These are phyloP conservation scores for Danio choprae DNA, from an alignment of 2,797 vertebrate genomes.

Conservation along the genomic window DNA sequence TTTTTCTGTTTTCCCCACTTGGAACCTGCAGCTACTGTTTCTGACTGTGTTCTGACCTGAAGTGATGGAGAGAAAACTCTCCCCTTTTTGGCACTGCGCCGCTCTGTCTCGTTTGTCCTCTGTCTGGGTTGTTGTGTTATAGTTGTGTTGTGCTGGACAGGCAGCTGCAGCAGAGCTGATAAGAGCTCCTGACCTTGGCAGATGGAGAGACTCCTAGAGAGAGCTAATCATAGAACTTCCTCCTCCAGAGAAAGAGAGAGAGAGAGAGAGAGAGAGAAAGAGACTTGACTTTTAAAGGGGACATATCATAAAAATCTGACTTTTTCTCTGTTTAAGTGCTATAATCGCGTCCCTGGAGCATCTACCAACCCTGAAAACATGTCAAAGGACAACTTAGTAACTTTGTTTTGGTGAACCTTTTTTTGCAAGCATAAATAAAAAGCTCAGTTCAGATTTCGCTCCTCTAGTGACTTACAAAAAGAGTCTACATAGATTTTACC, in stretches of 20 bases:
- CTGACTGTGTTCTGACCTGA: not conserved
- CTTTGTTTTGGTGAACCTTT: no score
- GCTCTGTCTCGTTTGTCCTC: conserved; percentile 27
- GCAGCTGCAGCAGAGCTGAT: conserved; percentile 66
- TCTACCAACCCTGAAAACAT: no score
- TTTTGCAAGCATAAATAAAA: no score
- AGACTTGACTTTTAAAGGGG: not conserved
- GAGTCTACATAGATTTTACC: no score
- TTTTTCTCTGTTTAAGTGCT: no score
- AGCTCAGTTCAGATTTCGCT: no score
- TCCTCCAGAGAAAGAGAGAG: conserved; percentile 39
- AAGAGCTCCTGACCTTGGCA: conserved; percentile 68
- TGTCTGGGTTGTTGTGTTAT: conserved; percentile 22
- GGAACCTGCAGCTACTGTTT: not conserved
- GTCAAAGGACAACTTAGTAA: no score
- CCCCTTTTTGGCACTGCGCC: conserved; percentile 17
- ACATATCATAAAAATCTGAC: no score
- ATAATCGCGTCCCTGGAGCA: no score
- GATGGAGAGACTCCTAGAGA: conserved; percentile 67
- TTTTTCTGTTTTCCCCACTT: not conserved
- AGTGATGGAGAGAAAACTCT: conserved; percentile 23
- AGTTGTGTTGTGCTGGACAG: conserved; percentile 44
- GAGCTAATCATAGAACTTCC: conserved; percentile 71
- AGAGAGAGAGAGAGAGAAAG: not conserved
- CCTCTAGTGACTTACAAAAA: no score